phyloP scores from a whole-genome alignment of 2,888 invertebrate species.

The Andrena bucephala region DNA sequence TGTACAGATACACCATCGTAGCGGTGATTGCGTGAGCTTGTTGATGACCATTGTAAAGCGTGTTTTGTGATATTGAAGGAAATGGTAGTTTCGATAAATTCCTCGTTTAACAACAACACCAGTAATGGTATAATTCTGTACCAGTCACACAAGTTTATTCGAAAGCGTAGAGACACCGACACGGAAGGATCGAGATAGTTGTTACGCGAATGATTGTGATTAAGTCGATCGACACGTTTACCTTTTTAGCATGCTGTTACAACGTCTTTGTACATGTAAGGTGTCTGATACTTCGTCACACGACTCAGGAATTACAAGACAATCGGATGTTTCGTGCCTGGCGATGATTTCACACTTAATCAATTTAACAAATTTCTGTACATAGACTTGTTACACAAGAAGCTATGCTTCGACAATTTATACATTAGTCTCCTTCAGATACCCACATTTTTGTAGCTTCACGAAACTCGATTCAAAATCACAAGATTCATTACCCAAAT shows the following conservation, averaged over 20 bases:
- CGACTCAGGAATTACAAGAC: neutral
- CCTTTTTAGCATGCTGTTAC: constrained; percentile 37
- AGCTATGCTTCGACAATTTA: no score
- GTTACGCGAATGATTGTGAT: constrained; percentile 11
- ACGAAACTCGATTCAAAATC: no score
- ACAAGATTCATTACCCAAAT: neutral
- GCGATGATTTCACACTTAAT: no score
- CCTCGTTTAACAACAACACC: neutral
- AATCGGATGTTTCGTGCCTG: constrained; percentile 14
- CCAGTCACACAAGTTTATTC: neutral
- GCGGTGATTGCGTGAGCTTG: constrained; percentile 20
- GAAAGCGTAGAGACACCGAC: neutral
- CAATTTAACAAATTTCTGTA: no score
- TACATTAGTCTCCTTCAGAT: no score
- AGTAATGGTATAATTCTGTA: neutral
- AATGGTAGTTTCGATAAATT: constrained; percentile 13
- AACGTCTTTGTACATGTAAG: neutral
- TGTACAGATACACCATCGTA: neutral
- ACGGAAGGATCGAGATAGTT: neutral
- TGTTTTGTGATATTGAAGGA: neutral
- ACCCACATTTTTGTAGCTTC: no score
- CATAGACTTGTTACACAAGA: no score
- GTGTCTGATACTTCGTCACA: neutral
- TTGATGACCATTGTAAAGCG: constrained; percentile 18
- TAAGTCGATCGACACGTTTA: constrained; percentile 10